Percentiles rank a stretch among this genome's conserved stretches.
These are phyloP conservation scores for Microplitis mediator DNA, from an alignment of 1,140 invertebrate genomes.

Conservation along the genomic window DNA sequence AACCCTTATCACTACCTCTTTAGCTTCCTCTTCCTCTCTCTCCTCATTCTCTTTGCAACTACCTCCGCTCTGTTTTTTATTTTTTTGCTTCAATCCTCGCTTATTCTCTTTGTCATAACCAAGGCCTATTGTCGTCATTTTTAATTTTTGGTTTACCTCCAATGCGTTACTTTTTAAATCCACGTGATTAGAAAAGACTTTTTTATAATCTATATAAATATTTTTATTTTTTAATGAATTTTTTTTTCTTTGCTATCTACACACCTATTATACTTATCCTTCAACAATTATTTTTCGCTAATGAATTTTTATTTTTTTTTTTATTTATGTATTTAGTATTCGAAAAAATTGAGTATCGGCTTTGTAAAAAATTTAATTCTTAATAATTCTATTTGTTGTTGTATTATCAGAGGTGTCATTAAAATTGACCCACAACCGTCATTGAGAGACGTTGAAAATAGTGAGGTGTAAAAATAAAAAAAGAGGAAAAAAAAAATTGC, in stretches of 20 bases:
- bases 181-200: conserved; percentile 41
- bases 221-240: too few relatives aligned
- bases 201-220: too few relatives aligned
- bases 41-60: too few relatives aligned
- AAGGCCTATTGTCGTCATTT: conserved; percentile 10
- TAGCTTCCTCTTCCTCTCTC: not conserved
- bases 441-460: not conserved
- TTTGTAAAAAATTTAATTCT: not conserved
- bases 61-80: conserved; percentile 30
- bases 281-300: too few relatives aligned
- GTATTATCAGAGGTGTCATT: conserved; percentile 10
- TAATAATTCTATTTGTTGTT: not conserved
- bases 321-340: too few relatives aligned
- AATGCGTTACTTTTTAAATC: conserved; percentile 33
- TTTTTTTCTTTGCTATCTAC: too few relatives aligned
- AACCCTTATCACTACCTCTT: conserved; percentile 16
- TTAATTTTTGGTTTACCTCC: conserved; percentile 44
- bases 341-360: too few relatives aligned
- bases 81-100: conserved; percentile 1
- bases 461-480: not conserved
- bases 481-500: not conserved
- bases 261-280: too few relatives aligned
- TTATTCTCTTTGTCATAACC: not conserved
- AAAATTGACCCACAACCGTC: conserved; percentile 32
- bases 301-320: too few relatives aligned